Conservation (phyloP, 2,113 vertebrate genomes). For the Crotalus tigris region DNA sequence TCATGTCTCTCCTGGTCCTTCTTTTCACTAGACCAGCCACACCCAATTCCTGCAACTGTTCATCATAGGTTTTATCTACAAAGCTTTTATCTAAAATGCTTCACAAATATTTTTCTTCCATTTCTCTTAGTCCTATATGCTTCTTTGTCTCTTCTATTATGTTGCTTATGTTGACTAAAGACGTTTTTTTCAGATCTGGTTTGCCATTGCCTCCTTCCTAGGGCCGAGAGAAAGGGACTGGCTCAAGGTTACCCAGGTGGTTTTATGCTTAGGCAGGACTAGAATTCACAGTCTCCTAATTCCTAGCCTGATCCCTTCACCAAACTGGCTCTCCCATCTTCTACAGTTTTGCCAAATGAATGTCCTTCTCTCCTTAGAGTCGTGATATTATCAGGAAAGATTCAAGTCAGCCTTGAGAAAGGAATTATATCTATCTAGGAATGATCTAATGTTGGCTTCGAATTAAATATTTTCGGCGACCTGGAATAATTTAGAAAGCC, state of each 20-base stretch:
- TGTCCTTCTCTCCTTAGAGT: background rate
- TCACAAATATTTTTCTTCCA: background rate
- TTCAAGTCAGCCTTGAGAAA: background rate
- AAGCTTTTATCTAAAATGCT: background rate
- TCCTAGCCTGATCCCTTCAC: background rate
- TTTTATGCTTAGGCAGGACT: too few relatives aligned
- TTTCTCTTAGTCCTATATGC: background rate
- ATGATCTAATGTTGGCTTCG: background rate
- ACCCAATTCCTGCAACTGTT: background rate
- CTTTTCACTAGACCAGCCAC: background rate
- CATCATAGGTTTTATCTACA: background rate
- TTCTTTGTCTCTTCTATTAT: background rate
- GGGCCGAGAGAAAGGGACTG: background rate
- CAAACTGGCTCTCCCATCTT: background rate
- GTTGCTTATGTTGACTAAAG: background rate
- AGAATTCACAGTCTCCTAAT: background rate
- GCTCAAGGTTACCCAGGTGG: background rate
- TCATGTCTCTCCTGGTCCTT: background rate
- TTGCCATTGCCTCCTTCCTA: background rate
- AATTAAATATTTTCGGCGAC: background rate
- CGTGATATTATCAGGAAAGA: background rate
- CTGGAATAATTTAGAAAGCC: background rate
- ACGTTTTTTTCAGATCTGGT: background rate
- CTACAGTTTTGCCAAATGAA: background rate
- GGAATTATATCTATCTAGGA: background rate